Percentiles rank a stretch among this genome's conserved stretches.
These are phyloP conservation scores for Pangasius larnaudii DNA, from an alignment of 2,797 vertebrate genomes.

Conservation along the genomic window DNA sequence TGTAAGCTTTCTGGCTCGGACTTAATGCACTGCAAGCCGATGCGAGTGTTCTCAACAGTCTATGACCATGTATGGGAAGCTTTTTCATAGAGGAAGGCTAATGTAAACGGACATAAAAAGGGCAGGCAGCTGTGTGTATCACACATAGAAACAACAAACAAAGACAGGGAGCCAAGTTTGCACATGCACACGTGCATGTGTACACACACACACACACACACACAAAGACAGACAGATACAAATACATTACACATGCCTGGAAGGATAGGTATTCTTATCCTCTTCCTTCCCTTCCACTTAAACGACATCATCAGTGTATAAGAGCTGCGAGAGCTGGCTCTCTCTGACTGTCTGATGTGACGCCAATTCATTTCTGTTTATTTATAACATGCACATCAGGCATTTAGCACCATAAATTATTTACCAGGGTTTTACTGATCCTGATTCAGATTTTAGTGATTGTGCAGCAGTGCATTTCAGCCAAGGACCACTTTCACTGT, in stretches of 20 bases:
- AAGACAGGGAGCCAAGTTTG: not conserved
- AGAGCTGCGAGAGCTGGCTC: not conserved
- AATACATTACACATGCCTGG: not conserved
- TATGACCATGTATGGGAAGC: constrained; percentile 7
- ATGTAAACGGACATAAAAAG: constrained; percentile 8
- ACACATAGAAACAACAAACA: not conserved
- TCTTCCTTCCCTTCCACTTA: not conserved
- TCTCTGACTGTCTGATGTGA: not conserved
- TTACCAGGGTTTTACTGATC: not conserved
- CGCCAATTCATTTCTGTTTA: not conserved
- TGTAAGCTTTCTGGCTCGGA: not conserved
- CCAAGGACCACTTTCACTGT: not conserved
- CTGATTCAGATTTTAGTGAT: not conserved
- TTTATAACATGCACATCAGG: not conserved
- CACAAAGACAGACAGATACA: not conserved
- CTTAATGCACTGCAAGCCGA: not conserved
- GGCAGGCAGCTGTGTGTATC: constrained; percentile 4
- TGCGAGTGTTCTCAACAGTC: not conserved
- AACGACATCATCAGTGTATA: not conserved
- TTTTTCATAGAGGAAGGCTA: constrained; percentile 10
- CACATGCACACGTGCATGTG: not conserved
- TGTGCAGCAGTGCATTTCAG: not conserved
- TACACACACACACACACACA: not conserved
- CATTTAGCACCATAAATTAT: not conserved
- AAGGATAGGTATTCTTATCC: not conserved